Base-by-base conservation (phyloP, 2,113 vertebrate species). In the Tetrax tetrax region DNA sequence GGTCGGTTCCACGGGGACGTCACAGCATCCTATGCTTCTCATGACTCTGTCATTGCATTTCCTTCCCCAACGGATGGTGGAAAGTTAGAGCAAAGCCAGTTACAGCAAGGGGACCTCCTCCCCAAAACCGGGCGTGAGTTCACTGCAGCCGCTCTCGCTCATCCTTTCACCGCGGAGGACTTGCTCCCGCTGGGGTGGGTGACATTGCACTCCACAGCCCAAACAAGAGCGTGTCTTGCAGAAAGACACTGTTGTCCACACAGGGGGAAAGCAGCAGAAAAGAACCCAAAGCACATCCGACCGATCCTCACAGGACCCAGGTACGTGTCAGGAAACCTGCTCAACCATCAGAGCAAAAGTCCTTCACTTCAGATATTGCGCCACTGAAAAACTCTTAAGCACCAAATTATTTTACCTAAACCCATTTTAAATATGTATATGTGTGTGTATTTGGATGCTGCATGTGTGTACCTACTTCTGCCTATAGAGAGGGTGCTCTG, bases 41-140 rank as follows among this genome's bases (percentile, higher is more conserved):
- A 21, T 22, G 4, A 8, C 23, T 37, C 23, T 53, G 22, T 13
- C 56, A 28, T 1, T 17, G 59, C 0, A 0, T 8, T 27, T 41
- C 19, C 28, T 71, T 69, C 50, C 29, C 28, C 41, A 22, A 0
- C 0, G 13, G 38, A 7, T 5, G 48, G 37, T 6, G 68, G 56
- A 50, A 33, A 43, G 21, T 16, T 28, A 47, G 43, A n/a, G 38
- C 35, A 76, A 68, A 76, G 45, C 9, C 3, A n/a, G 10, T 11
- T 12, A 11, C 33, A 65, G 33, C 27, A 33, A 12, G 6, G 47
- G 25, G 7, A 61, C 2, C 0, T 61, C 78, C 27, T 16, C 19
- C 27, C 35, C 35, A 3, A n/a, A 12, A 31, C 14, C 1, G 0
- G 24, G 27, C 0, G 0, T 14, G 12, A 0, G 1, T 33, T 78